phyloP scores from a whole-genome alignment of 1,140 invertebrate species.

The Trialeurodes vaporariorum region DNA sequence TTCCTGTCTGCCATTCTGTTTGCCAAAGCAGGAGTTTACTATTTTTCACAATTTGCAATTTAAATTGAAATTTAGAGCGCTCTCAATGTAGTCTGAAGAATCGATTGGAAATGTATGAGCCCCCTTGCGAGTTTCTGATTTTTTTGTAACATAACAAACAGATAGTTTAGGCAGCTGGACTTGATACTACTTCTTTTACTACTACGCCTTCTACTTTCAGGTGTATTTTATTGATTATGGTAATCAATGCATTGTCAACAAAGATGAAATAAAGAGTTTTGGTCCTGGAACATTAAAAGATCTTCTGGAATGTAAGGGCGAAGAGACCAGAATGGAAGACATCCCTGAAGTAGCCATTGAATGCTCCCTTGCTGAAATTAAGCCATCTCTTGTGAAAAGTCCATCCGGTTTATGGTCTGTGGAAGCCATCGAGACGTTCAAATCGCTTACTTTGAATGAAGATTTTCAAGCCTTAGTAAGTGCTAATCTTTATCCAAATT shows the following conservation, averaged over 20 bases:
- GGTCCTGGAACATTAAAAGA: background rate
- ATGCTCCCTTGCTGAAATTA: slow-evolving; percentile 52
- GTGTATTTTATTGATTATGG: slow-evolving; percentile 73
- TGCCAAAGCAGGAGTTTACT: too few relatives aligned
- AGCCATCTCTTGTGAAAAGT: slow-evolving; percentile 46
- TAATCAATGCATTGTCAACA: slow-evolving; percentile 37
- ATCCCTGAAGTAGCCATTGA: slow-evolving; percentile 50
- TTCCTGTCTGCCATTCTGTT: too few relatives aligned
- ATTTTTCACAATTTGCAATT: too few relatives aligned
- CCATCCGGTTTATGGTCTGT: slow-evolving; percentile 45
- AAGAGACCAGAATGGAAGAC: slow-evolving; percentile 14
- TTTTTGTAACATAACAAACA: too few relatives aligned
- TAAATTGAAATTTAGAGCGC: too few relatives aligned
- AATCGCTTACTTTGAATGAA: slow-evolving; percentile 23
- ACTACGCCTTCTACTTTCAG: slow-evolving; percentile 16
- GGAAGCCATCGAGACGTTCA: slow-evolving; percentile 42
- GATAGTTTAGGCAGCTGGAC: too few relatives aligned
- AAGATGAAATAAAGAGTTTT: slow-evolving; percentile 18
- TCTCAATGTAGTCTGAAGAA: too few relatives aligned
- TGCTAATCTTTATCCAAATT: too few relatives aligned
- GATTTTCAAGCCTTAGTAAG: background rate
- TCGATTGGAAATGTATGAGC: too few relatives aligned
- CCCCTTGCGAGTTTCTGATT: too few relatives aligned
- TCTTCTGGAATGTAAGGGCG: background rate
- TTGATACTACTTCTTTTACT: too few relatives aligned